Base-by-base conservation (phyloP, 1,140 invertebrate species). In the Hermetia illucens region DNA sequence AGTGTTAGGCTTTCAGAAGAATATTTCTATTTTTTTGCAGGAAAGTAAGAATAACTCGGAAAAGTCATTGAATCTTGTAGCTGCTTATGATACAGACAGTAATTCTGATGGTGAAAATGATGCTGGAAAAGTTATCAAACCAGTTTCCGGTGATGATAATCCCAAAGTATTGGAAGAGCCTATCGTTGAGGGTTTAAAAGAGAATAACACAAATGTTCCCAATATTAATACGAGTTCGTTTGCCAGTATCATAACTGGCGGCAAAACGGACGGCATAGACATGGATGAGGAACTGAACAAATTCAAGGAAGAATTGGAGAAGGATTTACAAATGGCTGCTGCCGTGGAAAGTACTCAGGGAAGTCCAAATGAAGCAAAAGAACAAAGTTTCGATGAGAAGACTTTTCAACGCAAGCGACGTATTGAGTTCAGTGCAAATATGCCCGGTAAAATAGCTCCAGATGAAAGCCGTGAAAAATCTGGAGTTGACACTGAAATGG, bases 371-470 rank as follows among this genome's bases (percentile, higher is more conserved):
- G 6, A 17, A n/a, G 17, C 30, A 19, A 27, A 8, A 30, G 27
- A 10, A 13, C 15, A 21, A 30, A 41, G 50, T 25, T 45, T 55
- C 25, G 48, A 55, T 43, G 39, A 33, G 24, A 58, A 58, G 48
- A 48, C 47, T 6, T 59, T 61, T 44, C 59, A 66, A 32, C 52
- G 63, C 27, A 48, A 48, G 43, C 39, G 52, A 17, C 47, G 54
- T 17, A 53, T 61, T 30, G 52, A 50, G 18, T 39, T 39, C 27
- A 32, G 4, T 10, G 22, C 27, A 21, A 30, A 20, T n/a, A n/a
- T n/a, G n/a, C n/a, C n/a, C n/a, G n/a, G n/a, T n/a, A n/a, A n/a
- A n/a, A n/a, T n/a, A n/a, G n/a, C n/a, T 3, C 18, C 6, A 32
- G 31, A 32, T 9, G 16, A 8, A 5, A 32, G 16, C 5, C 6